These are phyloP conservation scores for Pygoscelis adeliae DNA, from an alignment of 2,113 vertebrate species.

Conservation along the genomic window DNA sequence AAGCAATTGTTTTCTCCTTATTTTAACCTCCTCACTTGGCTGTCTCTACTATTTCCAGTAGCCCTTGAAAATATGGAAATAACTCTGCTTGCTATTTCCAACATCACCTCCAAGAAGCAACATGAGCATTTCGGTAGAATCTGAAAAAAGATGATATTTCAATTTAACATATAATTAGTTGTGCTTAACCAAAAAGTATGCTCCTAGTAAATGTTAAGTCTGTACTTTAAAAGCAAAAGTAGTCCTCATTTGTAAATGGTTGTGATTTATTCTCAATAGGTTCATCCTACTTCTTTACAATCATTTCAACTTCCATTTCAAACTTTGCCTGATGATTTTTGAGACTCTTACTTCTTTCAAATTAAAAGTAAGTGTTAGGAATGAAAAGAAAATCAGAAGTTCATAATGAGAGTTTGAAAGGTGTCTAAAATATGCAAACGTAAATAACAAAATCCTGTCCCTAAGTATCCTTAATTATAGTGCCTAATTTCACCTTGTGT, in stretches of 20 bases:
- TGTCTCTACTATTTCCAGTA: neutral
- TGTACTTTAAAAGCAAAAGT: neutral
- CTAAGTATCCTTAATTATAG: neutral
- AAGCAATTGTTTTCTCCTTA: neutral
- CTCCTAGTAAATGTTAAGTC: neutral
- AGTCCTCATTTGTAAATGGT: neutral
- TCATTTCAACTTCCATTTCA: neutral
- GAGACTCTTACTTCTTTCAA: neutral
- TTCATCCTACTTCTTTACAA: neutral
- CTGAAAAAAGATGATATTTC: neutral
- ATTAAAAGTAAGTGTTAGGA: neutral
- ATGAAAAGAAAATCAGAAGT: neutral
- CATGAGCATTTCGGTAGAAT: neutral
- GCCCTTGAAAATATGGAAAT: neutral
- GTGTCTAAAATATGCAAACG: neutral
- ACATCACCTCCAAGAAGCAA: neutral
- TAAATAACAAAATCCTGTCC: neutral
- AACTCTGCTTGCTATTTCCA: neutral
- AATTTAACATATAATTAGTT: neutral
- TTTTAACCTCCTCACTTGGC: constrained; percentile 1
- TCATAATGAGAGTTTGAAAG: neutral
- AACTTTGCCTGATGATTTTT: neutral
- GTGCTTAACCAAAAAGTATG: neutral
- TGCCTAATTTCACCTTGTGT: neutral
- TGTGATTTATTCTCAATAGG: neutral